phyloP scores from a whole-genome alignment of 2,113 vertebrate species.

The Solenodon paradoxus region DNA sequence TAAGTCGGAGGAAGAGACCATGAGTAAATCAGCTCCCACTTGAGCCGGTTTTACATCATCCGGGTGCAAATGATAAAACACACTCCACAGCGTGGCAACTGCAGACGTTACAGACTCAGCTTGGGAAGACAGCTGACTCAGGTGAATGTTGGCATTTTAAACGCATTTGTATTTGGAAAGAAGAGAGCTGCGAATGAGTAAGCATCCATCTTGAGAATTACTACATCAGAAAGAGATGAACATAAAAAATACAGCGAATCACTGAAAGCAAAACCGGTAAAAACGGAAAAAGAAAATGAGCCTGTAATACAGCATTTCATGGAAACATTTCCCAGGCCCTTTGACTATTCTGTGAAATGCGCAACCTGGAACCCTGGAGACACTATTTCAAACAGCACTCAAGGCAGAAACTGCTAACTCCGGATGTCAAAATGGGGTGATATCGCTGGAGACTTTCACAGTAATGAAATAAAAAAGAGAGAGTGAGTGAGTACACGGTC shows the following conservation, averaged over 20 bases:
- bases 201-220: neutral
- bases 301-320: neutral
- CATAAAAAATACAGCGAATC: neutral
- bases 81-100: neutral
- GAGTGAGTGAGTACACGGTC: neutral
- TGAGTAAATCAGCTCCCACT: neutral
- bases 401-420: neutral
- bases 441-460: neutral
- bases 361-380: neutral
- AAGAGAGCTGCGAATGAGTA: neutral
- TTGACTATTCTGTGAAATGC: neutral
- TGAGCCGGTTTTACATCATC: neutral
- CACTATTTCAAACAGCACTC: neutral
- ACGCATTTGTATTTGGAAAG: too few relatives aligned
- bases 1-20: neutral
- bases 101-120: neutral
- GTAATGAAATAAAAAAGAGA: neutral
- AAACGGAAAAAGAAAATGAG: neutral
- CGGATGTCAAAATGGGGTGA: neutral
- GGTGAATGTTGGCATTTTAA: too few relatives aligned
- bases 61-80: neutral
- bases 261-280: neutral
- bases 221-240: neutral
- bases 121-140: neutral
- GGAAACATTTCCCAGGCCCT: neutral